These are phyloP conservation scores for Tryphoninae sp. DNA, from an alignment of 2,888 invertebrate genomes.

Conservation along the genomic window DNA sequence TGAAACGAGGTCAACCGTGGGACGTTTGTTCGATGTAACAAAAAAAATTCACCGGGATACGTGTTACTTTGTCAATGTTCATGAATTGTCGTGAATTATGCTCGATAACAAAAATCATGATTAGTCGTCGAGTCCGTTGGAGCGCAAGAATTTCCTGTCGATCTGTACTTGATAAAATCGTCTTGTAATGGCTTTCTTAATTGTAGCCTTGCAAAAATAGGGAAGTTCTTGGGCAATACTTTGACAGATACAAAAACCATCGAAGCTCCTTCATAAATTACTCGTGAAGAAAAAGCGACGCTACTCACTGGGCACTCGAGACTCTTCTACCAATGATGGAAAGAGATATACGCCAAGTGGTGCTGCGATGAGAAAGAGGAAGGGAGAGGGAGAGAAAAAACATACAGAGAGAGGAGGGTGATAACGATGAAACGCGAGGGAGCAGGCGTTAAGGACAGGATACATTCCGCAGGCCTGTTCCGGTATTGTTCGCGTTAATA, in stretches of 20 bases:
- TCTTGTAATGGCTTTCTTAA: constrained; percentile 25
- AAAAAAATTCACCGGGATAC: neutral
- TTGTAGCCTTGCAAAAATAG: constrained; percentile 29
- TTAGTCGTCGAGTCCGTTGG: constrained; percentile 17
- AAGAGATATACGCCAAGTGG: constrained; percentile 57
- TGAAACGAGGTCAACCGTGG: neutral
- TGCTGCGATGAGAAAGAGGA: constrained; percentile 36
- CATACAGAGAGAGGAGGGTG: constrained; percentile 55
- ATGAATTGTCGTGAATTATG: neutral
- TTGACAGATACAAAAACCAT: constrained; percentile 77
- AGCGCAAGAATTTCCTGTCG: neutral
- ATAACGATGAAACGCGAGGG: constrained; percentile 58
- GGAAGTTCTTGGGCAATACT: constrained; percentile 54
- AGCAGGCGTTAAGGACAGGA: constrained; percentile 78
- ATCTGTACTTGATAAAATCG: constrained; percentile 7
- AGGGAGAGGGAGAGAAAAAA: constrained; percentile 36
- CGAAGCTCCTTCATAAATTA: constrained; percentile 77
- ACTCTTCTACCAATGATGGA: constrained; percentile 52
- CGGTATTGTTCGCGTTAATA: constrained; percentile 80
- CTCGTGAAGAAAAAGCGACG: constrained; percentile 73
- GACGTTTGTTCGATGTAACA: neutral
- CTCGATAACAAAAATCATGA: constrained; percentile 5
- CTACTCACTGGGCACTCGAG: constrained; percentile 68
- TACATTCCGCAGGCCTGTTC: constrained; percentile 78
- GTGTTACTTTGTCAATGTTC: neutral